Base-by-base conservation (phyloP, 2,113 vertebrate genomes). In the Acrocephalus kingi region DNA sequence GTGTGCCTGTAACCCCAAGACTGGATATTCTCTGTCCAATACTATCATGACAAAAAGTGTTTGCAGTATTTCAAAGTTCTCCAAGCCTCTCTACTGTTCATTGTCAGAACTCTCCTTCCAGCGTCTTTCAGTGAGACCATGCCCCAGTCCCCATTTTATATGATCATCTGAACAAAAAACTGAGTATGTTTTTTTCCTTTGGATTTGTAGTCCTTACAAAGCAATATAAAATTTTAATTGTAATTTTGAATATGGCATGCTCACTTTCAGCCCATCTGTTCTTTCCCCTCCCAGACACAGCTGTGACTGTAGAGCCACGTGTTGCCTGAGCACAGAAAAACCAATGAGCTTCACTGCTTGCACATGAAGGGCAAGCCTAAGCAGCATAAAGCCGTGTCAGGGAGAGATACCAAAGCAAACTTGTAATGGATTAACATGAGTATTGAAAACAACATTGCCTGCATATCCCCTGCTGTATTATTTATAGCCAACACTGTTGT, bases 371-470 rank as follows among this genome's bases (percentile, higher is more conserved):
- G 27, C 22, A 30, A 80, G 10, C 41, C 76, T 39, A 39, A 86
- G 72, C 59, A 77, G 49, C 75, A 35, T 17, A 79, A 89, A 3
- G 1, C 35, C 59, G 54, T 85, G 75, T 85, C 71, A 85, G 75
- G 17, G 31, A 95, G 66, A 96, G 82, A 90, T 87, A 92, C 51
- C 49, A 93, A 91, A 90, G 85, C 75, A 94, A 95, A 90, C 46
- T 76, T 93, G 79, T 76, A 90, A 73, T 25, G 75, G 46, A 92
- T 92, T 95, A 93, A 72, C 31, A 28, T 14, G 49, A 74, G 23
- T 37, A 92, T 28, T 69, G 75, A 73, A 92, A 92, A 76, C 72
- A 91, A 27, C 46, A 39, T 51, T 80, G 51, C 46, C 58, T 83
- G 41, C 41, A 33, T 73, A 79, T 76, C 74, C 72, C 18, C 76